Conservation (phyloP, 2,888 invertebrate species). For the Coenonympha glycerion region DNA sequence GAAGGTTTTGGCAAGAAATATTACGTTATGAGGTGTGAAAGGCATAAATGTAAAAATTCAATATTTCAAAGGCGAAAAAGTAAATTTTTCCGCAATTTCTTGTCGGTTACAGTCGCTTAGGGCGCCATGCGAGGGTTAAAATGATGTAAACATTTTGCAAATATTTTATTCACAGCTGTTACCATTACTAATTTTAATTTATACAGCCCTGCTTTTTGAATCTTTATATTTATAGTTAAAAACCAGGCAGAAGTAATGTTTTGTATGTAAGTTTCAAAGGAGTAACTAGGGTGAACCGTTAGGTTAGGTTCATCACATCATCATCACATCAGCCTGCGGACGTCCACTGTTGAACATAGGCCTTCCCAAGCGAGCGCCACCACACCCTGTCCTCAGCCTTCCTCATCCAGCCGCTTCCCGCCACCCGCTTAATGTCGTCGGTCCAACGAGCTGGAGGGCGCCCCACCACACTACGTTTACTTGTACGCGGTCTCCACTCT, state of each 20-base stretch:
- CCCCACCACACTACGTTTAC: too few species aligned
- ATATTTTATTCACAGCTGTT: constrained; percentile 22
- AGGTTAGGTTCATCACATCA: too few species aligned
- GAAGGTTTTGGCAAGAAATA: constrained; percentile 63
- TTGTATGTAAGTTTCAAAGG: too few species aligned
- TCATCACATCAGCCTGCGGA: too few species aligned
- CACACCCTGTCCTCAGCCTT: too few species aligned
- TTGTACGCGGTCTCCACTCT: too few species aligned
- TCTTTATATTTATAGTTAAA: not conserved
- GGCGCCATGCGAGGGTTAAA: constrained; percentile 34
- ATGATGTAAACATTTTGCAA: constrained; percentile 24
- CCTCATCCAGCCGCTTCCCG: too few species aligned
- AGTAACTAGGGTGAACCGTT: too few species aligned
- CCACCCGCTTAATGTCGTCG: too few species aligned
- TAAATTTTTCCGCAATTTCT: constrained; percentile 61
- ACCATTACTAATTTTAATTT: constrained; percentile 10
- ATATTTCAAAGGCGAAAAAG: constrained; percentile 64
- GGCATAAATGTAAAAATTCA: constrained; percentile 75
- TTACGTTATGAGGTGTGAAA: constrained; percentile 76
- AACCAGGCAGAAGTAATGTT: not conserved
- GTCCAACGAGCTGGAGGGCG: too few species aligned
- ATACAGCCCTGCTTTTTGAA: not conserved
- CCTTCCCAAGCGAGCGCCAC: too few species aligned
- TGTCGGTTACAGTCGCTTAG: constrained; percentile 52
- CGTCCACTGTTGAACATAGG: too few species aligned